Evolutionary conservation across 2,797 vertebrate species (phyloP).

Genomic region (Danionella dracula): DNA sequence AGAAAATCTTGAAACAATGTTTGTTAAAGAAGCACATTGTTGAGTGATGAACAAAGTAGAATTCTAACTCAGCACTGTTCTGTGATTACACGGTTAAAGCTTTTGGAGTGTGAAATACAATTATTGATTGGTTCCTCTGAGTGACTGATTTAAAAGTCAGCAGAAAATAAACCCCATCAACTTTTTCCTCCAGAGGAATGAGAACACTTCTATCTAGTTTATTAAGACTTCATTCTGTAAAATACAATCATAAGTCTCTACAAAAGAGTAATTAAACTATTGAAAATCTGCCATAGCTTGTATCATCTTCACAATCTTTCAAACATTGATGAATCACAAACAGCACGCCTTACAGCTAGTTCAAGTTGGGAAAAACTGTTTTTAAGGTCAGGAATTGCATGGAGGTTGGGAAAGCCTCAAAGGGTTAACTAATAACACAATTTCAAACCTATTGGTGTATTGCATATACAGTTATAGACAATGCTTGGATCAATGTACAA

Average conservation of each 20-base stretch:
- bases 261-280: neutral
- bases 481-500: too few relatives aligned
- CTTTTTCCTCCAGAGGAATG: neutral
- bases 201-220: neutral
- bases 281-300: neutral
- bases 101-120: neutral
- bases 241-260: neutral
- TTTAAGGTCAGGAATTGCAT: too few relatives aligned
- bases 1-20: neutral
- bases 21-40: neutral
- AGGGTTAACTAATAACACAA: too few relatives aligned
- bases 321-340: too few relatives aligned
- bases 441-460: too few relatives aligned
- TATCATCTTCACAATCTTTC: too few relatives aligned
- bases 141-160: neutral
- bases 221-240: neutral
- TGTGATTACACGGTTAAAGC: neutral
- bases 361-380: too few relatives aligned
- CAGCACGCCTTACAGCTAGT: too few relatives aligned
- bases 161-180: neutral
- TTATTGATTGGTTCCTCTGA: neutral
- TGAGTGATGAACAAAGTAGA: neutral
- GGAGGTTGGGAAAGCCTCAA: too few relatives aligned
- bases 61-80: neutral
- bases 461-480: too few relatives aligned